Base-by-base conservation (phyloP, 2,888 invertebrate genomes). In the Brachypterus glaber region DNA sequence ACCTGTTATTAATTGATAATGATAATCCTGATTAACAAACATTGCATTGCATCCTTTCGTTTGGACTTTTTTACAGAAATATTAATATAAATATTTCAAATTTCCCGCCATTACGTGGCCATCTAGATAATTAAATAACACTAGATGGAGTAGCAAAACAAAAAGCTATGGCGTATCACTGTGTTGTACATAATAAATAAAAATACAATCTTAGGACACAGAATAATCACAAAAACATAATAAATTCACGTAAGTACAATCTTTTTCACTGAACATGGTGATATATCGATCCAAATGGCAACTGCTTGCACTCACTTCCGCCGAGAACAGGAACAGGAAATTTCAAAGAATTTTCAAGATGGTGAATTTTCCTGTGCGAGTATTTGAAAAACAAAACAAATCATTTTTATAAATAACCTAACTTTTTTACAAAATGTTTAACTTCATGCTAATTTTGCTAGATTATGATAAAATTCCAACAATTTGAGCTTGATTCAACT, bases 311-410 rank as follows among this genome's bases (percentile, higher is more conserved):
- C 40, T 42, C 49, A 67, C 64, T 68, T 68, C 67, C 67, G 67
- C 59, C 59, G 51, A 49, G 49, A 60, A 73, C 74, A 74, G 74
- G 74, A 75, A 75, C 71, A 74, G 74, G 74, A 75, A 74, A 71
- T 69, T 64, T 62, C 45, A n/a, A n/a, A n/a, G n/a, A n/a, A 55
- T 58, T 62, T 55, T 41, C 64, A 71, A 64, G 54, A 64, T 70
- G 70, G 71, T 68, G 67, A n/a, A 67, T 62, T 59, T 62, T 63
- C 63, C 61, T 59, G 59, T 62, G 51, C 51, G 47, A 45, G 41
- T 44, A 51, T 49, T 50, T 41, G 27, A 51, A 47, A 46, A 46
- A 41, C 27, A 34, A 41, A 44, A 45, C 40, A 43, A 27, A 27
- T 24, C 15, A 40, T 26, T 38, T 33, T 45, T 39, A n/a, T 40